Evolutionary conservation across 2,888 invertebrate genomes (phyloP), one percentile per base, ranked within the genome.

Genomic region (Agonopterix heracliana): DNA sequence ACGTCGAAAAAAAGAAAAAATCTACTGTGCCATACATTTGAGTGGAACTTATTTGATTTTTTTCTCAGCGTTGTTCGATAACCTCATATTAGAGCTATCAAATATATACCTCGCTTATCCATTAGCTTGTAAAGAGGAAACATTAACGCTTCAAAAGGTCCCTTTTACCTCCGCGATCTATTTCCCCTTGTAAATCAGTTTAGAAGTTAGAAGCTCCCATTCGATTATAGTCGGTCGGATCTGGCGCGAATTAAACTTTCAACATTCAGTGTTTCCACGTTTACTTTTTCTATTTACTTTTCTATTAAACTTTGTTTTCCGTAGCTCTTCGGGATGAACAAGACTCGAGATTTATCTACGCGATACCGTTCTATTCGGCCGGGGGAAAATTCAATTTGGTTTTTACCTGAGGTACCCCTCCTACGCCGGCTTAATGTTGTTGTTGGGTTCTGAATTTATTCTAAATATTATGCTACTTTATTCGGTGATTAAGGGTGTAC

Each of bases 371-470:
- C 76, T 78, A 74, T 82, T 82, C 78, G 78, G 77, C 66, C 68
- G 78, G 77, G 77, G 72, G 81, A 77, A 79, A 82, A 84, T 85
- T 85, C 84, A 84, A 86, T 86, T 86, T 84, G 74, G 81, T 83
- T 83, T 85, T 81, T 81, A 83, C 83, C 82, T 81, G 80, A 77
- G 80, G 85, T 81, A 75, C 75, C 71, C 71, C 63, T 67, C 70
- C 72, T 74, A 67, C 68, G 74, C 4, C 72, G 65, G 69, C 74
- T 74, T 79, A 76, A 78, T 77, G 73, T 79, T 74, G 74, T 71
- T 70, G 68, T 71, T 43, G 43, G 36, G 73, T 78, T 73, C 67
- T 71, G 68, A 45, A 43, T 51, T 45, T 48, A 48, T 47, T 26
- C 12, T 9, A 44, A 43, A 42, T 17, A 42, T 38, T 26, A 26